Base-by-base conservation (phyloP, 2,797 vertebrate genomes). In the Lerista edwardsae region DNA sequence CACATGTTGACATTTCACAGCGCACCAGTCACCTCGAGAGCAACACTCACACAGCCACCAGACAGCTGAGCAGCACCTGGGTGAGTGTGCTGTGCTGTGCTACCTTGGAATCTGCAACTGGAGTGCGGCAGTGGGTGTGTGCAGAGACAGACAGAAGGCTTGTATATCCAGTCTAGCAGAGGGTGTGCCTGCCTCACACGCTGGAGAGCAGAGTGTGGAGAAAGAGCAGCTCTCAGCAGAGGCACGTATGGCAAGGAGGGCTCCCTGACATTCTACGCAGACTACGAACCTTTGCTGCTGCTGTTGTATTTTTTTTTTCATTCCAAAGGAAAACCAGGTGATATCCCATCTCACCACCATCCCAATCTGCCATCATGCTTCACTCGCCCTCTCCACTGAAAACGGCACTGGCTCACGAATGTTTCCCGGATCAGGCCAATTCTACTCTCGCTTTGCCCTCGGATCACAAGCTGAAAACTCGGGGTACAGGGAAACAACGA, bases 391-490 rank as follows among this genome's bases (percentile, higher is more conserved):
- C 95, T 47, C 96, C 96, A 0, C 91, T 97, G 89, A 97, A 97
- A 90, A 97, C 96, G 0, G 96, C 96, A 1, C 74, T 97, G 91
- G 95, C 95, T 0, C 96, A 96, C 8, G 96, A 97, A 57, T 96
- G 95, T 61, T 97, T 97, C 91, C 94, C 95, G 73, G 95, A 94
- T 74, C 96, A 96, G 88, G 96, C 96, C 94, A 95, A 93, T 86
- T 96, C 96, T 36, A 97, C 96, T 0, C 90, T 97, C 92, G 96
- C 96, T n/a, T 88, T 97, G 93, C 96, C 96, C 65, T 96, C 96
- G 1, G 96, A 97, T 85, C 96, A 96, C 72, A 96, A 93, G 88
- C 93, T 97, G 92, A 96, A 95, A 84, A 96, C 94, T 0, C 96
- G 96, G 61, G 94, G 95, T 68, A 96, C 96, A 0, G 95, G 96